These are phyloP conservation scores for Lynx canadensis DNA, from an alignment of 2,113 vertebrate genomes.

Conservation along the genomic window DNA sequence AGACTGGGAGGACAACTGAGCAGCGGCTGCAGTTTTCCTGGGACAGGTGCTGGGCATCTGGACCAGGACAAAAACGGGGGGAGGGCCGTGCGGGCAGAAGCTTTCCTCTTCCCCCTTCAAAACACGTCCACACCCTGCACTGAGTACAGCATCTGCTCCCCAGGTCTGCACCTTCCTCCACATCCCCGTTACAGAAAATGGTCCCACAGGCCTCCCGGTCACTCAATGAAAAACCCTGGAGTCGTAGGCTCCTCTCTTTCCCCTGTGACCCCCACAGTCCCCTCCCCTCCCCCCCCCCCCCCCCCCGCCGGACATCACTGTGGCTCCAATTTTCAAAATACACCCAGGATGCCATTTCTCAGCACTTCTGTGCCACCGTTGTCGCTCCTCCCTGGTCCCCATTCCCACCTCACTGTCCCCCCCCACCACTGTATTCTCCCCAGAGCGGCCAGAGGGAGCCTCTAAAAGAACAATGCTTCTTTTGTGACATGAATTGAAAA, in stretches of 20 bases:
- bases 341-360: background rate
- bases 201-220: background rate
- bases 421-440: background rate
- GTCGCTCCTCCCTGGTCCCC: too few relatives aligned
- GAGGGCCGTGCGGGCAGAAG: fast-evolving
- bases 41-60: background rate
- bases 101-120: background rate
- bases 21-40: background rate
- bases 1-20: background rate
- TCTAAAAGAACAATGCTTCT: background rate
- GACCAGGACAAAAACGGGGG: background rate
- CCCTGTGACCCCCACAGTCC: too few relatives aligned
- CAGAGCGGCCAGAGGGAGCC: background rate
- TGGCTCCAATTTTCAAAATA: background rate
- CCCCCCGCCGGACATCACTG: fast-evolving
- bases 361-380: fast-evolving
- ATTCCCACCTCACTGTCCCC: fast-evolving
- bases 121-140: background rate
- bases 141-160: background rate
- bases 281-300: fast-evolving
- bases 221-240: background rate
- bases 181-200: fast-evolving
- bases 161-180: background rate
- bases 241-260: background rate
- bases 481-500: background rate